These are phyloP conservation scores for Laticauda colubrina DNA, from an alignment of 2,113 vertebrate genomes.

Conservation along the genomic window DNA sequence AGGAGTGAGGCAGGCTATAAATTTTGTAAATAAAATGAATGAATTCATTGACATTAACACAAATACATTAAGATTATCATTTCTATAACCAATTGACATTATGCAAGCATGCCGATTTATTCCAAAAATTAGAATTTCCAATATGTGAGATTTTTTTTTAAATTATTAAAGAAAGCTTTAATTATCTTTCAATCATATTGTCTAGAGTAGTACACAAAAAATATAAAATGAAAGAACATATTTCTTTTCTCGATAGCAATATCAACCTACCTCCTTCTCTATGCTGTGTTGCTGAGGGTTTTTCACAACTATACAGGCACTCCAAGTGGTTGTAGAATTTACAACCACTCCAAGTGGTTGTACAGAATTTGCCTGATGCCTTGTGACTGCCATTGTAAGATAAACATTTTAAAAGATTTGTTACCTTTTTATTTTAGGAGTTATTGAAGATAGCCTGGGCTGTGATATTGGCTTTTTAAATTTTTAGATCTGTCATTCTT, in stretches of 20 bases:
- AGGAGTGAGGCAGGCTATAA: not conserved
- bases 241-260: not conserved
- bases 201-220: not conserved
- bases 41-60: not conserved
- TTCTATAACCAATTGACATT: not conserved
- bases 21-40: not conserved
- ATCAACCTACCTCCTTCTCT: not conserved
- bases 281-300: too few relatives aligned
- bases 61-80: not conserved
- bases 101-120: not conserved
- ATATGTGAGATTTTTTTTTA: not conserved
- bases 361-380: not conserved
- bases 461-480: not conserved
- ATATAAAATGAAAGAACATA: not conserved
- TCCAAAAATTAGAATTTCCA: not conserved
- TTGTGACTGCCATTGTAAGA: not conserved
- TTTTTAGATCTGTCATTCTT: not conserved
- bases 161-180: not conserved
- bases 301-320: too few relatives aligned
- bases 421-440: not conserved
- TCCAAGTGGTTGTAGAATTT: not conserved
- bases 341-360: too few relatives aligned
- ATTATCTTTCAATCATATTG: not conserved
- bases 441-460: not conserved
- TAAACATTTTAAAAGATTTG: not conserved